Conservation (phyloP, 2,888 invertebrate species). For the Drosophila helvetica region DNA sequence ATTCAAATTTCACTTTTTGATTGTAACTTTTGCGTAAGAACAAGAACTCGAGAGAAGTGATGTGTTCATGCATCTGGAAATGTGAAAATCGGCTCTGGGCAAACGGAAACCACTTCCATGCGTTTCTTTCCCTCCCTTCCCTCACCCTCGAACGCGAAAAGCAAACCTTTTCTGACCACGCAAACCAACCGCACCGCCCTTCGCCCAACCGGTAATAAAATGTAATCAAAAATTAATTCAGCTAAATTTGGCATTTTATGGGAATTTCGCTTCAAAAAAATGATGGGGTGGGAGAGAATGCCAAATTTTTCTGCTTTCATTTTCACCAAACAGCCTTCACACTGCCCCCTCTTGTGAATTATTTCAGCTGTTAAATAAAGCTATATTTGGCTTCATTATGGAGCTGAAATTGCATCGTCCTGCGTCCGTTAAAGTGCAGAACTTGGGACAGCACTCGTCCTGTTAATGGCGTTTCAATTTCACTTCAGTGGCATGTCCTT, state of each 20-base stretch:
- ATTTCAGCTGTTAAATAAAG: slow-evolving; percentile 33
- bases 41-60: slow-evolving; percentile 1
- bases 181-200: not conserved
- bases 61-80: slow-evolving; percentile 32
- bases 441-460: no score
- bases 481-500: slow-evolving; percentile 16
- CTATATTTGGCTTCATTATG: slow-evolving; percentile 20
- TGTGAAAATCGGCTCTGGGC: slow-evolving; percentile 17
- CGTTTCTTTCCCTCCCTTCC: not conserved
- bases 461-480: slow-evolving; percentile 41
- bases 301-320: slow-evolving; percentile 34
- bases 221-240: slow-evolving; percentile 56
- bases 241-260: slow-evolving; percentile 48
- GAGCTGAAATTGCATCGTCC: slow-evolving; percentile 1
- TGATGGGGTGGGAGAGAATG: slow-evolving; percentile 30
- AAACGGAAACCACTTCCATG: not conserved
- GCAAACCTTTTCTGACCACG: slow-evolving; percentile 18
- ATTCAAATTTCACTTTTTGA: slow-evolving; percentile 12
- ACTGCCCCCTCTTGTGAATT: slow-evolving; percentile 33
- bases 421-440: slow-evolving; percentile 20
- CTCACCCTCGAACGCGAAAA: not conserved
- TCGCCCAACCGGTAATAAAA: slow-evolving; percentile 41
- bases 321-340: slow-evolving; percentile 36
- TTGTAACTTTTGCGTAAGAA: not conserved
- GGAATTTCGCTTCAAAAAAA: slow-evolving; percentile 30